phyloP scores from a whole-genome alignment of 37 sponge, comb jelly and placozoan genomes.

The Geodia barretti region DNA sequence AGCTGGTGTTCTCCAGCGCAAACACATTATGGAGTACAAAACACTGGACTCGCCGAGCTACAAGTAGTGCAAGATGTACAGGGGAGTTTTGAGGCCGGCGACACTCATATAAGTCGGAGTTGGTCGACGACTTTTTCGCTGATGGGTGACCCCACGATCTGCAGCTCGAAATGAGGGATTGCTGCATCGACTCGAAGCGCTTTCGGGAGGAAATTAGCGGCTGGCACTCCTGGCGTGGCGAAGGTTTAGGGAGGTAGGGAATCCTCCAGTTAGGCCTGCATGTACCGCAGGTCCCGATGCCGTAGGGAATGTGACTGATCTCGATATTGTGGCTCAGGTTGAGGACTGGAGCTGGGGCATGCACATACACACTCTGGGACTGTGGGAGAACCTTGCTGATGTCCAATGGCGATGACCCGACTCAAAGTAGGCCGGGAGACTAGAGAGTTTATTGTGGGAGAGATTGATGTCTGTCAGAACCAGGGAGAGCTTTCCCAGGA shows the following conservation, averaged over 20 bases:
- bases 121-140: neutral
- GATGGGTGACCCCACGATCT: slow-evolving; percentile 9
- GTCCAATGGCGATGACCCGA: too few species aligned
- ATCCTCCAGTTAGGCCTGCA: too few species aligned
- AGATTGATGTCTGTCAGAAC: slow-evolving; percentile 26
- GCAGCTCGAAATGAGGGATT: slow-evolving; percentile 50
- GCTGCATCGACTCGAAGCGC: slow-evolving; percentile 40
- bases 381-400: slow-evolving; percentile 19
- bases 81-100: neutral
- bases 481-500: slow-evolving; percentile 15
- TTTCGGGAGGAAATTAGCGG: slow-evolving; percentile 22
- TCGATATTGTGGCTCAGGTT: slow-evolving; percentile 42
- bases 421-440: slow-evolving; percentile 49
- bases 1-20: slow-evolving; percentile 25
- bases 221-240: neutral
- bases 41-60: slow-evolving; percentile 27
- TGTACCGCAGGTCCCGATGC: too few species aligned
- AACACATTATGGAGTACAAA: too few species aligned
- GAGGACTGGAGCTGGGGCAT: too few species aligned
- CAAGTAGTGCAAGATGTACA: slow-evolving; percentile 18
- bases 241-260: slow-evolving; percentile 26
- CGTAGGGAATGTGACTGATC: slow-evolving; percentile 44
- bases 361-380: slow-evolving; percentile 33
- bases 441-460: slow-evolving; percentile 42
- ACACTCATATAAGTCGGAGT: neutral